A percentile compares a stretch with the other conserved stretches of the same genome.
Conservation (phyloP, 64 coral and sea anemone species). For the Catalaphyllia jardinei region DNA sequence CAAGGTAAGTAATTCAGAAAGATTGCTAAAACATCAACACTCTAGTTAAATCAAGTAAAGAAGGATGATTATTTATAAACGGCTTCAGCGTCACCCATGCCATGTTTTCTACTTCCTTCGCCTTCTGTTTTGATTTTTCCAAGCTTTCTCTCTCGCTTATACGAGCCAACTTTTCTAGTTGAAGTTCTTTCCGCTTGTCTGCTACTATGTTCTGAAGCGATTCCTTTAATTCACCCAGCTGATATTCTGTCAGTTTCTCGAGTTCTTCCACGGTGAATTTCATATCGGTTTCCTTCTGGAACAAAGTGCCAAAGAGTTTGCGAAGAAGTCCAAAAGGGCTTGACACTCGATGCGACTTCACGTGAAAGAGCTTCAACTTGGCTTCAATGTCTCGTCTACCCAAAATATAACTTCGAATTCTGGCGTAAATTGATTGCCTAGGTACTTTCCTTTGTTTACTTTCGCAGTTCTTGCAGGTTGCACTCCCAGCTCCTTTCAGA, state of each 20-base stretch:
- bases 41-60: slow-evolving; percentile 14
- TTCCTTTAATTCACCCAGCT: slow-evolving; percentile 4
- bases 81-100: slow-evolving; percentile 22
- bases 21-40: slow-evolving; percentile 28
- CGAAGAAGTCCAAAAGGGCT: slow-evolving; percentile 23
- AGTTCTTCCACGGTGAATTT: slow-evolving; percentile 15
- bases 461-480: slow-evolving; percentile 23
- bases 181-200: slow-evolving; percentile 14
- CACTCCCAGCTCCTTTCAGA: not conserved
- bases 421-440: not conserved
- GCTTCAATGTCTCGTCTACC: not conserved
- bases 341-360: not conserved
- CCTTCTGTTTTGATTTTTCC: slow-evolving; percentile 1
- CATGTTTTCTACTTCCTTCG: not conserved
- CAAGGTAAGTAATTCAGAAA: not conserved
- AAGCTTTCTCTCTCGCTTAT: not conserved
- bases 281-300: not conserved
- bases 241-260: not conserved
- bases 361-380: slow-evolving; percentile 25
- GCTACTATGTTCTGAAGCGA: not conserved
- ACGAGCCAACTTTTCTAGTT: not conserved
- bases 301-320: slow-evolving; percentile 6
- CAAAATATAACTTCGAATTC: slow-evolving; percentile 1
- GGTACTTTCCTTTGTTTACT: not conserved
- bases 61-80: slow-evolving; percentile 10